phyloP scores from a whole-genome alignment of 2,888 invertebrate genomes.

The Linyphia triangularis region DNA sequence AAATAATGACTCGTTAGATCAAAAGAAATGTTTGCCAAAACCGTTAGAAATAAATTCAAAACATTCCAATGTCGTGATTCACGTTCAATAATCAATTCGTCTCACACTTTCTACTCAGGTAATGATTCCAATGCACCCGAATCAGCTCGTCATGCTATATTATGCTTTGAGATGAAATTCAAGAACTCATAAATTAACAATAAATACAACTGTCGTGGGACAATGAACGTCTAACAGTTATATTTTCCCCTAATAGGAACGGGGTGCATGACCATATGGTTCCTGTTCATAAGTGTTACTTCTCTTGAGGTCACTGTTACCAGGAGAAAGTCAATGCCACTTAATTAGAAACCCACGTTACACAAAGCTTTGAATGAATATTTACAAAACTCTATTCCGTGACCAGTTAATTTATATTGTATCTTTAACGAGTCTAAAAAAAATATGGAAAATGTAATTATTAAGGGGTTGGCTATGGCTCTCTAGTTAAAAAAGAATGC shows the following conservation, averaged over 20 bases:
- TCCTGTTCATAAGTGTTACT: neutral
- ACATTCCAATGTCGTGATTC: neutral
- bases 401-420: conserved; percentile 32
- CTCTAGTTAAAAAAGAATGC: neutral
- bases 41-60: too few species aligned
- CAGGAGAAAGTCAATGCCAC: conserved; percentile 1
- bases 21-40: too few species aligned
- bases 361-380: neutral
- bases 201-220: neutral
- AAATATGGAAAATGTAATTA: conserved; percentile 27
- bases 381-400: neutral
- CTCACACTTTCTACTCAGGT: neutral
- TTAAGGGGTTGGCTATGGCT: neutral
- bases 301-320: conserved; percentile 37
- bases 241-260: neutral
- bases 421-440: neutral
- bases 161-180: neutral
- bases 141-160: too few species aligned
- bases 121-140: neutral
- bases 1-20: too few species aligned
- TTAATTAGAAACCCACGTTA: neutral
- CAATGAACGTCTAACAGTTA: neutral
- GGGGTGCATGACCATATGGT: neutral
- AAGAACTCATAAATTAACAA: neutral
- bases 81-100: neutral